Evolutionary conservation across 2,113 vertebrate genomes (phyloP), one percentile per base, ranked within the genome.

Genomic region (Salvelinus sp.): DNA sequence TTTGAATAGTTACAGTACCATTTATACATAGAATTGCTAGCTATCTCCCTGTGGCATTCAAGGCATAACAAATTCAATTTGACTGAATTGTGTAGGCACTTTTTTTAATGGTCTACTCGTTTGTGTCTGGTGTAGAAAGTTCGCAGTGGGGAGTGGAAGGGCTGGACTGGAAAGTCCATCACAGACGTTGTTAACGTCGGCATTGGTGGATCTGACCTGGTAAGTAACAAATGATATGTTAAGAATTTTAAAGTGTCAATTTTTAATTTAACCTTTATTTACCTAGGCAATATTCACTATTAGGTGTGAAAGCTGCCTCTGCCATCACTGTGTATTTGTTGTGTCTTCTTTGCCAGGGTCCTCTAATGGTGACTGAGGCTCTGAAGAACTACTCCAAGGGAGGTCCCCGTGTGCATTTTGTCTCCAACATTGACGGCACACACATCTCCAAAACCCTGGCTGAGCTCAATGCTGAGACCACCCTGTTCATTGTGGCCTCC

Each of bases 371-470:
- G 75, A 98, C 97, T 0, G 97, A 98, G 93, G 96, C 97, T 0
- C 93, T 99, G 79, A 99, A 99, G 90, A 94, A 96, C 0, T 99
- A 99, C 86, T 96, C 96, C 0, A 91, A 91, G 10, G 95, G 90
- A 7, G 97, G 97, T 1, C 98, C 97, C 0, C 93, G 94, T 0
- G 96, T 96, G 20, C 98, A 97, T 96, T 99, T 98, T 76, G 96
- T 99, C 2, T 99, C 98, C 70, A 99, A 99, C 93, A 99, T 99
- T 0, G 98, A 99, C 13, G 98, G 98, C 2, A 99, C 98, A 48
- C 98, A 99, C 79, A 88, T 99, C 83, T 93, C 96, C 74, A 99
- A 99, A 91, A 99, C 98, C 0, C 85, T 99, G 71, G 93, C 95
- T 27, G 74, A 89, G 70, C 95, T 99, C 38, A 94, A 95, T 50